Base-by-base conservation (phyloP, 2,797 vertebrate species). In the Sebastes oblongus region DNA sequence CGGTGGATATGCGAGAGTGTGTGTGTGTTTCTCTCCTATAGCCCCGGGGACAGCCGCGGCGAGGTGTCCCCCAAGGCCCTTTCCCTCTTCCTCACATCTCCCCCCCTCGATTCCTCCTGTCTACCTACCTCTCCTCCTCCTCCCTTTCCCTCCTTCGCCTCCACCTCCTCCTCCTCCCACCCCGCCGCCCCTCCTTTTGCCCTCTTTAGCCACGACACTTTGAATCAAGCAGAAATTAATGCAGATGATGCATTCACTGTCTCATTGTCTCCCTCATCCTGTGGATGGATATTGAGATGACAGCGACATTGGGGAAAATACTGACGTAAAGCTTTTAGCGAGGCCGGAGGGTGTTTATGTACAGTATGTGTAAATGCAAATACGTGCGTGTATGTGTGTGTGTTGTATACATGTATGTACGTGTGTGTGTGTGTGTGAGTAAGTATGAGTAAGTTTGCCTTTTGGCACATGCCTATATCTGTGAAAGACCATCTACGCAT, bases 121-220 rank as follows among this genome's bases (percentile, higher is more conserved):
- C 69, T 70, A 70, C 69, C 83, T 83, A 82, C 85, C 82, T 82
- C 75, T 74, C 60, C 78, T 29, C 68, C 81, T 55, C 74, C 71
- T 59, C 36, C 36, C 5, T 27, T 27, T 25, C 66, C 50, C 64
- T n/a, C 65, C 59, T 25, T 10, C 30, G 6, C 67, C 16, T 7
- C 8, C 30, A 5, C 67, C 16, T 7, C 81, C 50, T 5, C 73
- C 22, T 39, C 12, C n/a, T 13, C 10, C 29, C 27, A 72, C 75
- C 74, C 67, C 27, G 4, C n/a, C 1, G 11, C 92, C 92, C 90
- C 90, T 89, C 93, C 92, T 82, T 80, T 90, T 93, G 90, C 86
- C 92, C 93, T 91, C 91, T 93, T 93, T 94, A 88, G 70, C 89
- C 91, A 92, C n/a, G 88, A 93, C 92, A 89, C 83, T 89, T 92